A percentile compares a stretch with the other conserved stretches of the same genome.
These are phyloP conservation scores for Chelon labrosus DNA, from an alignment of 2,797 vertebrate genomes.

Conservation along the genomic window DNA sequence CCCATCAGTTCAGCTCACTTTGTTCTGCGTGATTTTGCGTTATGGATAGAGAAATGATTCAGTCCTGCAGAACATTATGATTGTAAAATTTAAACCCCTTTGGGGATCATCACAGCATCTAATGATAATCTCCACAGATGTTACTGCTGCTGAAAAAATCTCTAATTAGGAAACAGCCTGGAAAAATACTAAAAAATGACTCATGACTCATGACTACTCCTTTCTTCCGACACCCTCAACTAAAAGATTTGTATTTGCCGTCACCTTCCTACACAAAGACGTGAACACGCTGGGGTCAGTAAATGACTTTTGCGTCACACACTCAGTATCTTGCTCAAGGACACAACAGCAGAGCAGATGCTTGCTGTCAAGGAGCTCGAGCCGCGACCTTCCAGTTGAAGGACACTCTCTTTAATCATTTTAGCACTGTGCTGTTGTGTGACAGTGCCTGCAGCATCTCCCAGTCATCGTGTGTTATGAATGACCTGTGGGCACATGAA, in stretches of 20 bases:
- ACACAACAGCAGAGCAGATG: slow-evolving; percentile 52
- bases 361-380: slow-evolving; percentile 21
- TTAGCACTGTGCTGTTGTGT: slow-evolving; percentile 1
- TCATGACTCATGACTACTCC: slow-evolving; percentile 1
- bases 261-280: slow-evolving; percentile 12
- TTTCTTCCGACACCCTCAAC: slow-evolving; percentile 4
- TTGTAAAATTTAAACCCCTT: slow-evolving; percentile 56
- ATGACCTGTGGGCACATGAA: slow-evolving; percentile 2
- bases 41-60: slow-evolving; percentile 29
- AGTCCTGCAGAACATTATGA: slow-evolving; percentile 37
- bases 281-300: slow-evolving; percentile 17
- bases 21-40: neutral
- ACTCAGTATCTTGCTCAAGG: slow-evolving; percentile 50
- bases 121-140: slow-evolving; percentile 58
- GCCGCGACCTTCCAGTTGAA: slow-evolving; percentile 39
- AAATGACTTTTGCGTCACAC: neutral
- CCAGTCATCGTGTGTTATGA: neutral
- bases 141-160: slow-evolving; percentile 40
- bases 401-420: slow-evolving; percentile 49
- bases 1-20: slow-evolving; percentile 2
- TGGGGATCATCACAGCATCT: slow-evolving; percentile 47
- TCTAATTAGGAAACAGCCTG: slow-evolving; percentile 50
- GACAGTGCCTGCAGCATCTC: slow-evolving; percentile 3
- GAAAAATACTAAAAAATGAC: slow-evolving; percentile 37
- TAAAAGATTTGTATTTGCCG: neutral